Base-by-base conservation (phyloP, 30 jellyfish, hydroid and myxozoan species). In the Aurelia sp. region DNA sequence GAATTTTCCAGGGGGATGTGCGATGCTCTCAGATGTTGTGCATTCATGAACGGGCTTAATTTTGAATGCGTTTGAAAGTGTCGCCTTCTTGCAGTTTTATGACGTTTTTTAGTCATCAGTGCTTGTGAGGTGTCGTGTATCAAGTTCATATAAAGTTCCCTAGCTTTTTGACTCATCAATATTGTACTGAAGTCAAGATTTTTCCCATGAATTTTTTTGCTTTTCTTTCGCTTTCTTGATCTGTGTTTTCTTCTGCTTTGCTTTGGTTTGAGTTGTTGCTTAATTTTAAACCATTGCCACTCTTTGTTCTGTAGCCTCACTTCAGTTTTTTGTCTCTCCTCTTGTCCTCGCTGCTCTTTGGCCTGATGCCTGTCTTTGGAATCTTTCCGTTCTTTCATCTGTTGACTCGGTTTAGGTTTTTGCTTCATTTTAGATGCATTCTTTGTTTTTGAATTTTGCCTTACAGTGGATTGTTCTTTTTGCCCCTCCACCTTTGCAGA, bases 131-230 rank as follows among this genome's bases (percentile, higher is more conserved):
- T 84, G 64, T 84, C 93, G 70, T 88, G 88, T 11, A 88, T 74
- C 77, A 88, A 63, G 44, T 79, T 71, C 55, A 40, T 66, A 63
- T 88, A 88, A 40, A 88, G 82, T 40, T 69, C 81, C 63, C 96
- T 88, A 41, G 96, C 96, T 78, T 88, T 88, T 30, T 47, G 24
- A 66, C 96, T 88, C 83, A 88, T 51, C 65, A 88, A 27, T 70
- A 48, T 67, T 59, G 71, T 77, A 8, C 63, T 85, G 22, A 74
- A 72, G 19, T 59, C 86, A 17, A 58, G 17, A 17, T 63, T 65
- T 11, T 51, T 84, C 11, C 51, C 70, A 21, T 33, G 22, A 31
- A 59, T 35, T 19, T 12, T 20, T 50, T 10, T 52, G 51, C 30
- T 20, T n/a, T 13, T 40, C 30, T 13, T 22, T 8, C 6, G 19